Evolutionary conservation across 2,888 invertebrate species (phyloP), one percentile per base, ranked within the genome.

Genomic region (Muschampia plurimacula): DNA sequence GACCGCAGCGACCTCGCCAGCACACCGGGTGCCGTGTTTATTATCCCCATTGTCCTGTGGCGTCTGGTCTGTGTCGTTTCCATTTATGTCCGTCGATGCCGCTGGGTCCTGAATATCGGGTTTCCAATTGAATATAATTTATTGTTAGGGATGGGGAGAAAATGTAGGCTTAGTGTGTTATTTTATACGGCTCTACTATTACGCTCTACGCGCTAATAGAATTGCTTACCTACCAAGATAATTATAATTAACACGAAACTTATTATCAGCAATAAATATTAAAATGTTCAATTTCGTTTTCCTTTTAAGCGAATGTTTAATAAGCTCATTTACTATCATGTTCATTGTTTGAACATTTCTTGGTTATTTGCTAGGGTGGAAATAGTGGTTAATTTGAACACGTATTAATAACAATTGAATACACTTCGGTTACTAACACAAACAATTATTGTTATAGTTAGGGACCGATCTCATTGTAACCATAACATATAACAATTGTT

Each of bases 21-120:
- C 99, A 90, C 99, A 99, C 80, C 99, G 95, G 76, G 99, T 44
- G 7, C 44, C 44, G 9, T 44, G 44, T 44, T 44, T 44, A 44
- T 44, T 44, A 44, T 44, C 44, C 44, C 44, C 44, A 44, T 44
- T 44, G 44, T 44, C 44, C 44, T 99, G 97, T 15, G 99, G 99
- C 95, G 98, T 99, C 57, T 99, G 99, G 94, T 99, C 99, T 81
- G 97, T 97, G 90, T 99, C 99, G 90, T 98, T 98, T 83, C 97
- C 98, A 89, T 99, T 99, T 89, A 99, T 98, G 92, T 99, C 99
- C 66, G 97, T 98, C 83, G 99, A 99, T 73, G 99, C 99, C 79
- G 96, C 95, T 52, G 98, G 97, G 94, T 99, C 99, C 97, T 99
- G 91, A 74, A 89, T 89, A 78, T 81, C 80, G 99, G 95, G 99